Evolutionary conservation across 1,140 invertebrate genomes (phyloP), one percentile per base, ranked within the genome.

Genomic region (Solen grandis): DNA sequence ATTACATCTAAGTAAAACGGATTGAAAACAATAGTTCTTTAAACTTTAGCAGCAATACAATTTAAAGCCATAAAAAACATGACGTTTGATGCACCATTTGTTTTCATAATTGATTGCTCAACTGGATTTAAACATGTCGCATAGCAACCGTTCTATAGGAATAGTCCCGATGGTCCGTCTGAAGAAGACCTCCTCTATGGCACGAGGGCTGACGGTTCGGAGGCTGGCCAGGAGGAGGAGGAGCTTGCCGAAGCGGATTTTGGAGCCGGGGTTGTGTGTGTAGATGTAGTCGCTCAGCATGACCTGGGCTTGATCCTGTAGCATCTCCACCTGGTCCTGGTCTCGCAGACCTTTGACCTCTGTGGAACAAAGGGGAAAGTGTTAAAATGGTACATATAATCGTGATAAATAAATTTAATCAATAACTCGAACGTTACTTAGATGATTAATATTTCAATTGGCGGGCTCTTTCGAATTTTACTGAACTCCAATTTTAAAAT

Each of bases 281-380:
- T 96, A 93, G 1, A 95, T 95, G 89, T 99, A 97, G 91, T 98
- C 97, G 76, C 96, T 95, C 19, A 99, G 92, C 97, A 98, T 98
- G 1, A 97, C 95, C 92, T 99, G 98, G 0, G 98, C 97, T 92
- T 99, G 98, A 92, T 99, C 98, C 92, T 99, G 98, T 0, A 99
- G 94, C 88, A 97, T 97, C 92, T 99, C 98, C 29, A 99, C 98
- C 92, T 99, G 97, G 14, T 96, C 94, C 0, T 97, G 96, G 90
- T 99, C 97, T 91, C 98, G 97, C 33, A 99, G 93, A 3, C 97
- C 97, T 74, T 97, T 94, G 0, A 97, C 86, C 57, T 94, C 93
- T 94, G 83, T 46, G 8, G 41, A n/a, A n/a, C n/a, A n/a, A n/a
- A n/a, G n/a, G n/a, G n/a, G n/a, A n/a, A n/a, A n/a, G n/a, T n/a